A percentile compares a stretch with the other conserved stretches of the same genome.
Evolutionary conservation across 2,797 vertebrate species (phyloP).

Genomic region (Siniperca obscura): DNA sequence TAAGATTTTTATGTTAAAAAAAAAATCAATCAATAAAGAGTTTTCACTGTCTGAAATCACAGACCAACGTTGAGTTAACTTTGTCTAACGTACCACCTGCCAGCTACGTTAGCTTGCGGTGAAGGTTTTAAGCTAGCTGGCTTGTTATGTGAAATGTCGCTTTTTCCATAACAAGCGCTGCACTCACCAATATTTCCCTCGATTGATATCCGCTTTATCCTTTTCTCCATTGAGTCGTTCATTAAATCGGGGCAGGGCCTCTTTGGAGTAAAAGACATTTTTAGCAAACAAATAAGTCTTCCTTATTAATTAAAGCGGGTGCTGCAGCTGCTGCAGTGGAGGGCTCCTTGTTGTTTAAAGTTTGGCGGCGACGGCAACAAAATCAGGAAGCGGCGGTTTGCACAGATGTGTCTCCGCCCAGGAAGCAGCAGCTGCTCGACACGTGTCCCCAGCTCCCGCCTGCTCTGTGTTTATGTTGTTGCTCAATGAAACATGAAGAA

Average conservation of each 20-base stretch:
- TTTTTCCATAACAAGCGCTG: fast-evolving
- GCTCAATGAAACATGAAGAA: neutral
- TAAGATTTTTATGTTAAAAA: neutral
- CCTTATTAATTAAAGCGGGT: fast-evolving
- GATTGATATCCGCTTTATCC: conserved; percentile 88
- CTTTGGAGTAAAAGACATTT: conserved; percentile 88
- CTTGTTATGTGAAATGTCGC: fast-evolving
- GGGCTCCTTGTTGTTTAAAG: conserved; percentile 20
- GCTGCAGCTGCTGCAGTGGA: conserved; percentile 13
- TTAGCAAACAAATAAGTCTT: fast-evolving
- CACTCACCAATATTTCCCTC: conserved; percentile 95
- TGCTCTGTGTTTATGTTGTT: neutral
- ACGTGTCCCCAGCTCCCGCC: too few relatives aligned
- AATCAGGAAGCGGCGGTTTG: conserved; percentile 29
- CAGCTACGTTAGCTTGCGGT: fast-evolving
- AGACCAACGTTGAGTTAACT: fast-evolving
- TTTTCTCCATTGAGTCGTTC: conserved; percentile 72
- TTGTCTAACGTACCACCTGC: fast-evolving
- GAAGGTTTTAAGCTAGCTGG: neutral
- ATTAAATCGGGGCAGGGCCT: conserved; percentile 77
- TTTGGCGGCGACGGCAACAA: conserved; percentile 59
- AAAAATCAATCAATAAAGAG: too few relatives aligned
- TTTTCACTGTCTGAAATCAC: neutral
- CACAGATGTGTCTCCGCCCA: conserved; percentile 34
- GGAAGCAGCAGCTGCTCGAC: conserved; percentile 33